Evolutionary conservation across 2,113 vertebrate species (phyloP), one percentile per base, ranked within the genome.

Genomic region (Oreochromis spilurus): DNA sequence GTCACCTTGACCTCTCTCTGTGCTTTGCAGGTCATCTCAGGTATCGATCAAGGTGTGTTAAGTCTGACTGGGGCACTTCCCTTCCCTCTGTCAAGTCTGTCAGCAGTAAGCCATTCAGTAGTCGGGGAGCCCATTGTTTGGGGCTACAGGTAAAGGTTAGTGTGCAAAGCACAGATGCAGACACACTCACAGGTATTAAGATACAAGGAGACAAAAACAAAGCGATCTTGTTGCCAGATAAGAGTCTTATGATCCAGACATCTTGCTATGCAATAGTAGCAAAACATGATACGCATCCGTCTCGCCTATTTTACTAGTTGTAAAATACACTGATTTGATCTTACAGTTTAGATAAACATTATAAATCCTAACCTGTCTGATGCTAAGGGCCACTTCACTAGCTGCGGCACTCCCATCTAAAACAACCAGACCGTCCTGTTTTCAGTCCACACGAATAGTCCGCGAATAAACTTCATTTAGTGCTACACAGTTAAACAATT

Each of bases 31-130:
- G 87, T 91, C 87, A 90, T 24, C 87, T 78, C 93, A 94, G 93
- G 91, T 93, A 94, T 94, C 89, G 89, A 93, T 95, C 94, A 95
- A 94, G 92, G 92, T 94, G 93, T 93, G 84, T 82, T 87, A 80
- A 79, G 85, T 87, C 89, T 88, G 90, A 81, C 87, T 91, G 85
- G 45, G 4, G 53, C 86, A 87, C 90, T 93, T 92, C 91, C 91
- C 80, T 26, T 90, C 83, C 81, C 89, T 85, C 82, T 91, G 91
- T 94, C 93, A 95, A 90, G 92, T 90, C 89, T 93, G 93, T 94
- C 95, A 93, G 79, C 88, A 88, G 86, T 34, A 78, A 78, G 38
- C 80, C 62, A 87, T 90, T 93, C 86, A 86, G 62, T 4, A 40
- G 19, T 62, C 4, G 26, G 48, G 67, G 11, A 13, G 40, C 31